Conservation (phyloP, 2,113 vertebrate species). For the Argyrosomus japonicus region DNA sequence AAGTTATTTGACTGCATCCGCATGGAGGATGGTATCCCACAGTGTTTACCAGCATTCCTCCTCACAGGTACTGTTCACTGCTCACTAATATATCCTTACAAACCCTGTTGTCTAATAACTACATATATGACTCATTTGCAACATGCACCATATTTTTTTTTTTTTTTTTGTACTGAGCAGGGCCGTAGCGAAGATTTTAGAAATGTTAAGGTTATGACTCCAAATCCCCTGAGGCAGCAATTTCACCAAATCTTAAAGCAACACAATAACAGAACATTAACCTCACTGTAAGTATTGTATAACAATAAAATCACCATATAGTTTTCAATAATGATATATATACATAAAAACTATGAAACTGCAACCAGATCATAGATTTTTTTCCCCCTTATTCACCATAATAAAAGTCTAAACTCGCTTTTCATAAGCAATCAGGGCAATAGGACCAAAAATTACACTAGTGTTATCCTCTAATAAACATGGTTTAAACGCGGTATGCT, state of each 20-base stretch:
- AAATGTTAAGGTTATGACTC: not conserved
- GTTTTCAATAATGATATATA: not conserved
- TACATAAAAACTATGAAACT: not conserved
- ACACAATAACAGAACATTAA: not conserved
- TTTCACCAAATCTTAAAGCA: not conserved
- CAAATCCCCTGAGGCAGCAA: not conserved
- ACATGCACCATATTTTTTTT: not conserved
- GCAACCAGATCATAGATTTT: not conserved
- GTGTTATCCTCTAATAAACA: conserved; percentile 14
- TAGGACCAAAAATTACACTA: not conserved
- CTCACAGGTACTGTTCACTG: conserved; percentile 14
- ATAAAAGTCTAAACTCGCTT: not conserved
- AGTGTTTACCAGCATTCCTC: conserved; percentile 13
- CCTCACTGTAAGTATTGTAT: too few relatives aligned
- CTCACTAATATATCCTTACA: conserved; percentile 17
- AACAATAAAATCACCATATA: not conserved
- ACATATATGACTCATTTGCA: not conserved
- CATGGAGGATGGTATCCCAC: conserved; percentile 13
- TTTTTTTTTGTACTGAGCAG: not conserved
- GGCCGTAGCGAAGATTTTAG: too few relatives aligned
- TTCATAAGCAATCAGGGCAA: not conserved
- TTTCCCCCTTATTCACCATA: not conserved
- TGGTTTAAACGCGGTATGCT: not conserved
- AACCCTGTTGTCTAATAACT: not conserved
- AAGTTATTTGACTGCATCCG: conserved; percentile 16